These are phyloP conservation scores for Phania funesta DNA, from an alignment of 2,888 invertebrate species.

Conservation along the genomic window DNA sequence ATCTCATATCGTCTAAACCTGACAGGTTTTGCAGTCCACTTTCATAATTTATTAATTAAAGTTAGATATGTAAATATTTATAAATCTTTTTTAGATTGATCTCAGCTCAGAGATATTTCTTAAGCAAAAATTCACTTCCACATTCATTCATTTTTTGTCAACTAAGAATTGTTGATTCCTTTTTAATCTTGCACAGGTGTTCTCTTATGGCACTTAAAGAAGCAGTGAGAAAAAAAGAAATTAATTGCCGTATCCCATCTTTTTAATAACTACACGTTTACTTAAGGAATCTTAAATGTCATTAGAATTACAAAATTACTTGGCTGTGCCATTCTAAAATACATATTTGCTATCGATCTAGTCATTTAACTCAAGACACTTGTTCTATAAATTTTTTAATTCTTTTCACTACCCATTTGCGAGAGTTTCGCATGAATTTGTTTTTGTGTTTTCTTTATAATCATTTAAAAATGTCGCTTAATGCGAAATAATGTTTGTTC, in stretches of 20 bases:
- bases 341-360: neutral
- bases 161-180: neutral
- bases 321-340: conserved; percentile 24
- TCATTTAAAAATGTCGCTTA: conserved; percentile 5
- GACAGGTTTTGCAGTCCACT: too few species aligned
- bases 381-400: neutral
- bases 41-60: too few species aligned
- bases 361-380: neutral
- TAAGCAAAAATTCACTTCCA: too few species aligned
- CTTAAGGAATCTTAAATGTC: conserved; percentile 20
- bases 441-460: neutral
- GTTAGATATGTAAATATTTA: too few species aligned
- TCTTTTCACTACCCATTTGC: conserved; percentile 13
- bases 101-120: too few species aligned
- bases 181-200: conserved; percentile 16
- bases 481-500: conserved; percentile 16
- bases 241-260: conserved; percentile 15
- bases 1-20: too few species aligned
- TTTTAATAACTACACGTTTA: neutral
- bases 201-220: neutral
- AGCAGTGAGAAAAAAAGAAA: neutral
- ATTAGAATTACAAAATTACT: conserved; percentile 35
- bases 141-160: neutral
- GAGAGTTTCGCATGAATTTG: neutral
- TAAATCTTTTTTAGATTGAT: too few species aligned